These are phyloP conservation scores for Busseola fusca DNA, from an alignment of 2,888 invertebrate genomes.

Conservation along the genomic window DNA sequence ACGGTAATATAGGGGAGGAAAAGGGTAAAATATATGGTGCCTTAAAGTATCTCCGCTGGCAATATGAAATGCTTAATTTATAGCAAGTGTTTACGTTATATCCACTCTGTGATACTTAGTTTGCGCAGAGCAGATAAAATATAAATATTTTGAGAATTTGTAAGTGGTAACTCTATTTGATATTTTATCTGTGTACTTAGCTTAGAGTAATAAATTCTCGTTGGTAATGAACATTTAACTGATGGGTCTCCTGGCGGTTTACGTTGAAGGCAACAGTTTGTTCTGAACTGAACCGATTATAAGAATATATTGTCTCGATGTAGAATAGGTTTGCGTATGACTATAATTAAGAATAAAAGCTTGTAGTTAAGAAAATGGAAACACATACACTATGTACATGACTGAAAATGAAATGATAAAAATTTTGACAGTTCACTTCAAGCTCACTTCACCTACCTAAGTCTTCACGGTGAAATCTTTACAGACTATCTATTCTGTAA, in stretches of 20 bases:
- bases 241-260: constrained; percentile 34
- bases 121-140: constrained; percentile 31
- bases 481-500: background rate
- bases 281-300: constrained; percentile 10
- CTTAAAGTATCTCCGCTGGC: constrained; percentile 65
- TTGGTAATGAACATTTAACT: constrained; percentile 25
- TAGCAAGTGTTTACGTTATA: constrained; percentile 58
- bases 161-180: constrained; percentile 21
- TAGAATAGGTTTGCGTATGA: background rate
- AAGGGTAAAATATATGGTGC: constrained; percentile 69
- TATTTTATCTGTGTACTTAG: constrained; percentile 9
- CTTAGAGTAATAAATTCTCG: constrained; percentile 13
- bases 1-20: constrained; percentile 66
- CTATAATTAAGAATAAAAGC: background rate
- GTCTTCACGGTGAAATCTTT: background rate
- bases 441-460: background rate
- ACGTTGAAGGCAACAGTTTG: constrained; percentile 17
- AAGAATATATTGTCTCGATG: background rate
- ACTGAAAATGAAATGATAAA: too few relatives aligned
- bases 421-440: background rate
- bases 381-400: background rate
- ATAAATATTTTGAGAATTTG: constrained; percentile 33
- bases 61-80: constrained; percentile 71
- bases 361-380: background rate
- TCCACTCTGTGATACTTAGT: constrained; percentile 47